Conservation (phyloP, 1,140 invertebrate species). For the Pseudoatta argentina region DNA sequence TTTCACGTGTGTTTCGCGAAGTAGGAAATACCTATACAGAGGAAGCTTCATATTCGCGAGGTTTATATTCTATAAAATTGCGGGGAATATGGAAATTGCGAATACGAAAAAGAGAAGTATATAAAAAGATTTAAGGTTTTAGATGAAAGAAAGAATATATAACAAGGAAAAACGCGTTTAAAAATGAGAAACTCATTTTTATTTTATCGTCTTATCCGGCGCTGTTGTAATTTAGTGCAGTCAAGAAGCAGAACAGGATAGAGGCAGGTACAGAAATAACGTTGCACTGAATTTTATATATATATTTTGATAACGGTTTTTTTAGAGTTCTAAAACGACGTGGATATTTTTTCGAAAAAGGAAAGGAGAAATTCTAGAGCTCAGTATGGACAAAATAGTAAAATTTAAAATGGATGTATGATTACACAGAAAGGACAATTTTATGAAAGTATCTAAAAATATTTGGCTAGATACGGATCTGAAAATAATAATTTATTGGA, state of each 20-base stretch:
- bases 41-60: background rate
- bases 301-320: background rate
- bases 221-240: background rate
- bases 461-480: no score
- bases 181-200: conserved; percentile 15
- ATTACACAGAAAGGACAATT: background rate
- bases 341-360: background rate
- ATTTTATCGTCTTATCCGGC: background rate
- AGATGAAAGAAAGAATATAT: background rate
- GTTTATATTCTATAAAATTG: conserved; percentile 19
- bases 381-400: background rate
- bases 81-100: conserved; percentile 24
- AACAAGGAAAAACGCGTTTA: background rate
- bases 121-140: background rate
- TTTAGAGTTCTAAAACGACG: background rate
- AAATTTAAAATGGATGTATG: background rate
- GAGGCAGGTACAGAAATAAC: conserved; percentile 2
- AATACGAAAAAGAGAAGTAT: background rate
- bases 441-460: no score
- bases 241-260: background rate
- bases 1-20: background rate
- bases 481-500: no score
- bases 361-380: background rate
- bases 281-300: background rate
- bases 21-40: background rate